Evolutionary conservation across 2,888 invertebrate genomes (phyloP), one percentile per base, ranked within the genome.

Genomic region (Tenthredo distinguenda): DNA sequence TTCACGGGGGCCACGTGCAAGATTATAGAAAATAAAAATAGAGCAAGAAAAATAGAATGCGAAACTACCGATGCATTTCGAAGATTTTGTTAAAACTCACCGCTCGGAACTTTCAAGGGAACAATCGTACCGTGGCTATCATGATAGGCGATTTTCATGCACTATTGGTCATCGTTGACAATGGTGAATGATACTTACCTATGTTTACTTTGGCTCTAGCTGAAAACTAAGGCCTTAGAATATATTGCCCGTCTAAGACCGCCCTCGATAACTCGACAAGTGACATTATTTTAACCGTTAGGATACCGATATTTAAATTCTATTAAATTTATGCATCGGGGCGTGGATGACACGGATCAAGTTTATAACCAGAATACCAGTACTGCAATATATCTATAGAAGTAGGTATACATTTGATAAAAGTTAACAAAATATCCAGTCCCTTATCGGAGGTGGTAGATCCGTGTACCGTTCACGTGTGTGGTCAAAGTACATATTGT

Each of bases 141-240:
- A 85, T 87, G 76, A 85, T 85, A 71, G 65, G 74, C 79, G 82
- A 87, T 84, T 86, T 87, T 85, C 86, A 87, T 87, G 85, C 85
- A 84, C 86, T 84, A 84, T 86, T 86, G 85, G 82, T 85, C 82
- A 65, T 85, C 55, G 58, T 77, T 71, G 68, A 84, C 84, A 85
- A 79, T 81, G 71, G 85, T 31, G 68, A 43, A 74, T 82, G 34
- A 74, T 82, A 85, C 50, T 81, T 55, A 31, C 47, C 47, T 74
- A 62, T 86, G 81, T 81, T 77, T 79, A 86, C 84, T 81, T 86
- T 71, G 72, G 10, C 84, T 72, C 43, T 81, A 26, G 40, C 43
- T 18, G 34, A 86, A 85, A 83, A 76, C 50, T 58, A 18, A 9
- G 15, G 34, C 55, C 26, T 26, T 31, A 31, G 50, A n/a, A 26